A percentile compares a stretch with the other conserved stretches of the same genome.
phyloP scores from a whole-genome alignment of 2,113 vertebrate genomes.

The Mirounga angustirostris region DNA sequence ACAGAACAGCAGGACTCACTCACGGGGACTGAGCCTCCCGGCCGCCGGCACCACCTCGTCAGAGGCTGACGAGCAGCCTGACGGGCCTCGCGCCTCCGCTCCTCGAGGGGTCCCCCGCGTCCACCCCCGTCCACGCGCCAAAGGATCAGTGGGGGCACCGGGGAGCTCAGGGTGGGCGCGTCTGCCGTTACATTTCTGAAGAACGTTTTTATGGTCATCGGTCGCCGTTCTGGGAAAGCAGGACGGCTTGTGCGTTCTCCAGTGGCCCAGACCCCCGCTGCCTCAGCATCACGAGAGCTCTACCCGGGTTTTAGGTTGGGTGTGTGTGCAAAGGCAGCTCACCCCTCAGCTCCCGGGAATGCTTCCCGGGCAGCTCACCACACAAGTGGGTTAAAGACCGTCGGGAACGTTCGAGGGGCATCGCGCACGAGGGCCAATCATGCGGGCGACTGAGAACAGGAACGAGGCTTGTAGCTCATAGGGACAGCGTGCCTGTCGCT shows the following conservation, averaged over 20 bases:
- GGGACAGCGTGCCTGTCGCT: fast-evolving
- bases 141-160: fast-evolving
- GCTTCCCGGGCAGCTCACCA: background rate
- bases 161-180: background rate
- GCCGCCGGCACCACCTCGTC: fast-evolving
- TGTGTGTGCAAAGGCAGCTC: background rate
- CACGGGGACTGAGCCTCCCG: fast-evolving
- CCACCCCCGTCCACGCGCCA: fast-evolving
- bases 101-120: fast-evolving
- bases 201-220: background rate
- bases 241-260: fast-evolving
- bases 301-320: fast-evolving
- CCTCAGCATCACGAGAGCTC: no score
- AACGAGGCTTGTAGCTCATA: fast-evolving
- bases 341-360: no score
- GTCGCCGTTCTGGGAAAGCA: fast-evolving
- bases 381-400: background rate
- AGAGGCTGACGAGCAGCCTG: fast-evolving
- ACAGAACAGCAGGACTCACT: fast-evolving
- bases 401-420: fast-evolving
- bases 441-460: fast-evolving
- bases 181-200: fast-evolving
- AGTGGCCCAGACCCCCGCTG: fast-evolving
- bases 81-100: fast-evolving
- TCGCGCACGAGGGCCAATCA: fast-evolving